phyloP scores from a whole-genome alignment of 1,140 invertebrate species.

The Drosophila serrata region DNA sequence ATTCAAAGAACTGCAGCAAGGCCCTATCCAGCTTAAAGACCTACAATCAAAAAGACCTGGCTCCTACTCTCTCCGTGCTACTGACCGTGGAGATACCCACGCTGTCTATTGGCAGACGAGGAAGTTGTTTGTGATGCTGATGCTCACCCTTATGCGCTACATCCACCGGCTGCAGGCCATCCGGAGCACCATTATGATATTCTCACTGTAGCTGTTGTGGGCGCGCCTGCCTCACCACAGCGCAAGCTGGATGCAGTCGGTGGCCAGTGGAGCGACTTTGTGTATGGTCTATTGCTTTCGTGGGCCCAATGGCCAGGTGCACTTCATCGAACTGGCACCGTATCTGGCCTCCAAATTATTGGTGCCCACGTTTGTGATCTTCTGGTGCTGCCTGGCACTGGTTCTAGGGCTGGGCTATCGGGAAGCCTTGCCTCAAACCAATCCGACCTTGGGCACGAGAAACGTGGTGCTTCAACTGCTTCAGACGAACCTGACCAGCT shows the following conservation, averaged over 20 bases:
- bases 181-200: slow-evolving; percentile 63
- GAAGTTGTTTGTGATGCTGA: slow-evolving; percentile 67
- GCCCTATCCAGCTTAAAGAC: slow-evolving; percentile 33
- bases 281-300: slow-evolving; percentile 63
- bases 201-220: slow-evolving; percentile 64
- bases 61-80: slow-evolving; percentile 92
- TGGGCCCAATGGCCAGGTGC: slow-evolving; percentile 63
- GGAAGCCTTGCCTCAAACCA: slow-evolving; percentile 47
- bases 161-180: slow-evolving; percentile 54
- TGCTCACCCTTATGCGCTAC: slow-evolving; percentile 68
- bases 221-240: slow-evolving; percentile 57
- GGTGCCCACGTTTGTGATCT: slow-evolving; percentile 60
- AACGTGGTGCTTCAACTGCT: slow-evolving; percentile 59
- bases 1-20: slow-evolving; percentile 63
- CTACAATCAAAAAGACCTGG: slow-evolving; percentile 93
- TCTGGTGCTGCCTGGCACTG: slow-evolving; percentile 66
- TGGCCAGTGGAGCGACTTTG: slow-evolving; percentile 47
- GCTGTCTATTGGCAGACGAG: slow-evolving; percentile 87
- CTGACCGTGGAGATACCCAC: slow-evolving; percentile 93
- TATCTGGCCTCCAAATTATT: slow-evolving; percentile 56
- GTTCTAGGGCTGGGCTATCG: slow-evolving; percentile 64
- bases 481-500: slow-evolving; percentile 78
- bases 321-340: slow-evolving; percentile 51
- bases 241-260: slow-evolving; percentile 29
- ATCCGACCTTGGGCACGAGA: slow-evolving; percentile 1